Percentiles rank a stretch among this genome's conserved stretches.
Conservation (phyloP, 2,113 vertebrate species). For the Rhombomys opimus region DNA sequence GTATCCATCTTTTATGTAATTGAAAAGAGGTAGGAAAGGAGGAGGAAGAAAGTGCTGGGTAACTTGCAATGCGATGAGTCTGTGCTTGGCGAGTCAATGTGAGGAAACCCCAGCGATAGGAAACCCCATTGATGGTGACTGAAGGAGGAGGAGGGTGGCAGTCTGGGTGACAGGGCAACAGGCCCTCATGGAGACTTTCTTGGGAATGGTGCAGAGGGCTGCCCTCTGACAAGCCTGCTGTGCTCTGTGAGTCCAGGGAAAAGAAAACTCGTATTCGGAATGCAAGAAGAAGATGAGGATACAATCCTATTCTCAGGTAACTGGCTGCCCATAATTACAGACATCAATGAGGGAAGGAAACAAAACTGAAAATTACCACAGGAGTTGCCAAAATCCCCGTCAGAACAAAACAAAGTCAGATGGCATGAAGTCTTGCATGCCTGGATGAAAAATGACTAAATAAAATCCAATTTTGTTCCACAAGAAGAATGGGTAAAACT, state of each 20-base stretch:
- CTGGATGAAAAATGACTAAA: constrained; percentile 78
- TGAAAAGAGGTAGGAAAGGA: not conserved
- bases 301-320: constrained; percentile 62
- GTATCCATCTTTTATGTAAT: not conserved
- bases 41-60: not conserved
- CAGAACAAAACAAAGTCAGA: constrained; percentile 79
- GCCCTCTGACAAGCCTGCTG: not conserved
- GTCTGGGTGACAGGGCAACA: not conserved
- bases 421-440: constrained; percentile 68
- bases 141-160: not conserved
- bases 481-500: constrained; percentile 79
- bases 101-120: not conserved
- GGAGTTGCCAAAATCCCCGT: constrained; percentile 66
- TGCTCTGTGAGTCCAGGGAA: not conserved
- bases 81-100: not conserved
- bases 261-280: constrained; percentile 2
- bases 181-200: not conserved
- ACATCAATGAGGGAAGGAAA: constrained; percentile 60
- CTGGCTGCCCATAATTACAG: constrained; percentile 48
- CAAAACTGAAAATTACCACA: constrained; percentile 71
- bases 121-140: not conserved
- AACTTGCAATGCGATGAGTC: not conserved
- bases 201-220: not conserved
- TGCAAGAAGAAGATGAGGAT: not conserved
- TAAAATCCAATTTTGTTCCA: constrained; percentile 79